Percentiles rank a stretch among this genome's conserved stretches.
Evolutionary conservation across 2,888 invertebrate genomes (phyloP).

Genomic region (Protonemura montana): DNA sequence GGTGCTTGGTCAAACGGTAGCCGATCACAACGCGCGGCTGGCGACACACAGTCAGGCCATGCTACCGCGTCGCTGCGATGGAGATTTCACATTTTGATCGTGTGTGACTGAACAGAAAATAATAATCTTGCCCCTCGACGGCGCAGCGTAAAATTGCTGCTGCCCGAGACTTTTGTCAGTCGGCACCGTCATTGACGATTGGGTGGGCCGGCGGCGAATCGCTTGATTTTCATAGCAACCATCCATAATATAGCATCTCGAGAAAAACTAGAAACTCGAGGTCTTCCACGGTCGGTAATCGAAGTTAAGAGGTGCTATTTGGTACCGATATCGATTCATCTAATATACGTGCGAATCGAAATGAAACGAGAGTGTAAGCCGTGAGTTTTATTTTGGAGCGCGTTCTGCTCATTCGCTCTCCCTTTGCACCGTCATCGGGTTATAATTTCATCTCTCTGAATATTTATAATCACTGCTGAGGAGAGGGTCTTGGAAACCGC

Average conservation of each 20-base stretch:
- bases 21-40: neutral
- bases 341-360: slow-evolving; percentile 33
- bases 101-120: slow-evolving; percentile 22
- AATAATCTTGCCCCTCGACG: neutral
- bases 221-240: neutral
- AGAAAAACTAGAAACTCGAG: slow-evolving; percentile 18
- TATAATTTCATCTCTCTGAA: slow-evolving; percentile 33
- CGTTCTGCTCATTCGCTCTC: neutral
- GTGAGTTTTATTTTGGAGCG: neutral
- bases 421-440: slow-evolving; percentile 16
- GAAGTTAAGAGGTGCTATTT: slow-evolving; percentile 36
- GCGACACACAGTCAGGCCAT: neutral
- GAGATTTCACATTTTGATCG: slow-evolving; percentile 18
- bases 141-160: neutral
- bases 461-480: slow-evolving; percentile 15
- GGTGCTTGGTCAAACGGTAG: neutral
- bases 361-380: neutral
- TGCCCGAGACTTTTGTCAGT: neutral
- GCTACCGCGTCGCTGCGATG: neutral
- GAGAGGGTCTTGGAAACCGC: neutral
- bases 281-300: slow-evolving; percentile 27
- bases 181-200: neutral
- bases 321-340: slow-evolving; percentile 26
- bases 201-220: neutral
- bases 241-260: neutral